Evolutionary conservation across 1,140 invertebrate species (phyloP).

Genomic region (Belonocnema kinseyi): DNA sequence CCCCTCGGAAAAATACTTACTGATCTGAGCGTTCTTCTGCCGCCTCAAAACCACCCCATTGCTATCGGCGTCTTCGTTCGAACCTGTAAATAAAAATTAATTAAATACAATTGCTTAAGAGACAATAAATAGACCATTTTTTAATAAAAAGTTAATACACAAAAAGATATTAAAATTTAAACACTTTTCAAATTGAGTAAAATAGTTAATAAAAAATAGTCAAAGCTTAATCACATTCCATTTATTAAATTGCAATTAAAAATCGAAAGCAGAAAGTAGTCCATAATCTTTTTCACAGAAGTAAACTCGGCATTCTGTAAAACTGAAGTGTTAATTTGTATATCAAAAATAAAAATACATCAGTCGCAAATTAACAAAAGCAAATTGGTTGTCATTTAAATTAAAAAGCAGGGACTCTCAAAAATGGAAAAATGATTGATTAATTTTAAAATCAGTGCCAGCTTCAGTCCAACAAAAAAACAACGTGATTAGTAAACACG

Average conservation of each 20-base stretch:
- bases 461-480: neutral
- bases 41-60: slow-evolving; percentile 78
- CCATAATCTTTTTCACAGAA: neutral
- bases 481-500: neutral
- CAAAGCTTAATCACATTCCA: neutral
- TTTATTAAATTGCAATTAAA: neutral
- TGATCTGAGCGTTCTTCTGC: slow-evolving; percentile 77
- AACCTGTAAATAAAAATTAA: slow-evolving; percentile 51
- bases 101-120: neutral
- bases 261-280: neutral
- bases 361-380: too few relatives aligned
- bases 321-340: neutral
- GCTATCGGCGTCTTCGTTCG: slow-evolving; percentile 50
- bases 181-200: neutral
- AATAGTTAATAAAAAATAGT: neutral
- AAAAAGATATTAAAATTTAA: neutral
- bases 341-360: too few relatives aligned
- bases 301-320: neutral
- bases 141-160: slow-evolving; percentile 37
- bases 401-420: neutral
- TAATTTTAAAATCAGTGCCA: neutral
- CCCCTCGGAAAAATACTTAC: slow-evolving; percentile 52
- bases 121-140: neutral
- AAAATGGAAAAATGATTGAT: neutral
- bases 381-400: neutral